Base-by-base conservation (phyloP, 2,797 vertebrate species). In the Enteromius argenteus region DNA sequence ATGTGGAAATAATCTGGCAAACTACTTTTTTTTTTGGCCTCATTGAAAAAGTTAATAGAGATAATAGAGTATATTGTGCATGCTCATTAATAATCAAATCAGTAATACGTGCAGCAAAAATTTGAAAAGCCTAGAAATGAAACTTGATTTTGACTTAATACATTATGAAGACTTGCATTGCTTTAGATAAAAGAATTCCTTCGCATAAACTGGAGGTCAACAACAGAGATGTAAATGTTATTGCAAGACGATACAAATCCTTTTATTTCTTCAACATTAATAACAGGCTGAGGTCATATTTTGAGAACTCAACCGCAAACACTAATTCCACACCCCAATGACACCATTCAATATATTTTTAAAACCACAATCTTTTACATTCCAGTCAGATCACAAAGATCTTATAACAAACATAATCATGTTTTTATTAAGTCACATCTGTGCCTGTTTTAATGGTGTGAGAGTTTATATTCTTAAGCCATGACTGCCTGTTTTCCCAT, bases 171-270 rank as follows among this genome's bases (percentile, higher is more conserved):
- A 19, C 74, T 60, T 19, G 7, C 2, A 30, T 42, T 76, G 35
- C 53, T 42, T 30, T 1, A 5, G 23, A 77, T 60, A 0, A 72
- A 73, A n/a, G 11, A 46, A 49, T 62, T 49, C 69, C 27, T 60
- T 21, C 13, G 19, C 32, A 49, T 58, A 49, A n/a, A 37, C 6
- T 4, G 53, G 15, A 58, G 0, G 53, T 23, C 39, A 37, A 86
- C 58, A 75, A 84, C 83, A 80, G 85, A 85, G 86, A 89, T 89
- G 51, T 72, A 10, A 80, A 86, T 58, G 73, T 85, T 80, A 80
- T 83, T 84, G 80, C 9, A 42, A 78, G 46, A 73, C 13, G 42
- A 77, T n/a, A 42, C n/a, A 56, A 74, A 75, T 51, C 21, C n/a
- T 73, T 73, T 73, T 56, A 74, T 79, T 60, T 58, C 62, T 73